These are phyloP conservation scores for Heteractis magnifica DNA, from an alignment of 92 coral and sea anemone species.

Conservation along the genomic window DNA sequence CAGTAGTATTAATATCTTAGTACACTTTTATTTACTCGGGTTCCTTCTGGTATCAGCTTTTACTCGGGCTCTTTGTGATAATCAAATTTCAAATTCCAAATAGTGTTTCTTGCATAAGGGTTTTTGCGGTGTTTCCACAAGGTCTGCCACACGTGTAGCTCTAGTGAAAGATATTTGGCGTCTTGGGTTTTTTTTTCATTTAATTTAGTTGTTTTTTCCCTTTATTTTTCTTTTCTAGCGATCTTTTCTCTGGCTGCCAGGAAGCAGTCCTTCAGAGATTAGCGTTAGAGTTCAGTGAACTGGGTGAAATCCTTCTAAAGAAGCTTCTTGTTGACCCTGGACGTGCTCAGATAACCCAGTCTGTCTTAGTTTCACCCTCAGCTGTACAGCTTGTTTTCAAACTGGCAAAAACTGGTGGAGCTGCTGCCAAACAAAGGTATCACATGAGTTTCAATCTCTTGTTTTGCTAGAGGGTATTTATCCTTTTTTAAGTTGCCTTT, in stretches of 20 bases:
- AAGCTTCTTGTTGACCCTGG: slow-evolving; percentile 64
- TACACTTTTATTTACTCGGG: neutral
- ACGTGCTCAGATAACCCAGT: slow-evolving; percentile 45
- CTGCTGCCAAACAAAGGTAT: slow-evolving; percentile 34
- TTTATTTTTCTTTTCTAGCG: slow-evolving; percentile 38
- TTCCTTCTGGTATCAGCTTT: too few relatives aligned
- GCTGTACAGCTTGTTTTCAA: slow-evolving; percentile 86
- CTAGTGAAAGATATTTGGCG: neutral
- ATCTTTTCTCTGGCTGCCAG: slow-evolving; percentile 68
- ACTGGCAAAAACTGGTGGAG: slow-evolving; percentile 69
- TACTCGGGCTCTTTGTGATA: too few relatives aligned
- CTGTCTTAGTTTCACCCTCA: slow-evolving; percentile 58
- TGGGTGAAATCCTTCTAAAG: slow-evolving; percentile 63
- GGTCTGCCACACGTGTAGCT: too few relatives aligned
- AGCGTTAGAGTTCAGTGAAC: slow-evolving; percentile 69
- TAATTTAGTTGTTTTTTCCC: neutral
- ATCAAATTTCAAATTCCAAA: too few relatives aligned
- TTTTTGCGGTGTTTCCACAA: too few relatives aligned
- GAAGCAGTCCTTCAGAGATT: slow-evolving; percentile 80
- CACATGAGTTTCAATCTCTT: too few relatives aligned
- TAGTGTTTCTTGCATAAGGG: too few relatives aligned
- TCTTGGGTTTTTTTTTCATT: neutral
- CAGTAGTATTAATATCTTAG: neutral
- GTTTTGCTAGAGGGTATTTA: too few relatives aligned
- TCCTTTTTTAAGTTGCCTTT: neutral